These are phyloP conservation scores for Drosophila atripex DNA, from an alignment of 2,888 invertebrate species.

Conservation along the genomic window DNA sequence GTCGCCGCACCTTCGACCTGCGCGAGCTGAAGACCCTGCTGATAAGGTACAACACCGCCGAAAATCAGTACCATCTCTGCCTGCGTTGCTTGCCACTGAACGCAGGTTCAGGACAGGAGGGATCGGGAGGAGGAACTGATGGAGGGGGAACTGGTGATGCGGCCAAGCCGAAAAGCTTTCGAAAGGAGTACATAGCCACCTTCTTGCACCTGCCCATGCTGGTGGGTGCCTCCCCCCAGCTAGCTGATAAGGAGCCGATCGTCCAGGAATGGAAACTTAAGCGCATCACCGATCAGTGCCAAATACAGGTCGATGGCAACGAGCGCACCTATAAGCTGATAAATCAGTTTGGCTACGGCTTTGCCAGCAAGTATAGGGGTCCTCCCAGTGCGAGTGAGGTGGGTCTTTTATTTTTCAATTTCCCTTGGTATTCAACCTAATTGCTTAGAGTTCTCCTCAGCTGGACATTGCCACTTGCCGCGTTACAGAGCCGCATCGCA, in stretches of 20 bases:
- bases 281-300: conserved; percentile 81
- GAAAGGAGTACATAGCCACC: conserved; percentile 65
- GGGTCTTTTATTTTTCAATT: background rate
- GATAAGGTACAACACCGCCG: conserved; percentile 69
- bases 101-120: conserved; percentile 24
- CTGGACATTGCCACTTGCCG: conserved; percentile 64
- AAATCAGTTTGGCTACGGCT: conserved; percentile 79
- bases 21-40: conserved; percentile 76
- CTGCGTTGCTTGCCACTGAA: conserved; percentile 75
- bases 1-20: conserved; percentile 75
- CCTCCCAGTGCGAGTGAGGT: conserved; percentile 61
- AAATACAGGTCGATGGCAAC: conserved; percentile 72
- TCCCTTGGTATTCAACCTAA: background rate
- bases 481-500: conserved; percentile 70
- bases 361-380: conserved; percentile 69
- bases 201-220: conserved; percentile 53
- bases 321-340: conserved; percentile 63
- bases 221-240: conserved; percentile 23
- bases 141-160: conserved; percentile 44
- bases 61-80: conserved; percentile 66
- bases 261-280: conserved; percentile 71
- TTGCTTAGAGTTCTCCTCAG: conserved; percentile 12
- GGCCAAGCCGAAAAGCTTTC: conserved; percentile 61
- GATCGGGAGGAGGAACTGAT: conserved; percentile 41
- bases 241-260: conserved; percentile 43